Conservation (phyloP, 64 coral and sea anemone genomes). For the Dendronephthya gigantea region DNA sequence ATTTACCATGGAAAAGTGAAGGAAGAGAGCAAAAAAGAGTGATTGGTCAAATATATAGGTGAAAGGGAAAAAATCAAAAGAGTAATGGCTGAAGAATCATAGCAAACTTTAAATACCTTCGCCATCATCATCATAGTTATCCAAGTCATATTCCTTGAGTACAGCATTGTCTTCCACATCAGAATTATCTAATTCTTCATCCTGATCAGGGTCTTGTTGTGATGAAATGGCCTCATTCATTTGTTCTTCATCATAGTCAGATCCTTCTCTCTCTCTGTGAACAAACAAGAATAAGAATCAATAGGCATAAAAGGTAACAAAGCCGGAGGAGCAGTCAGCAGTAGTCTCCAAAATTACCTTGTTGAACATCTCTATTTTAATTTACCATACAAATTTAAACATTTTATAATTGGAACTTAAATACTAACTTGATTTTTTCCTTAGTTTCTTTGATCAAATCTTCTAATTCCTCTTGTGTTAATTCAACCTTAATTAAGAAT, state of each 20-base stretch:
- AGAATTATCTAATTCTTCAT: conserved; percentile 12
- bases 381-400: too few species aligned
- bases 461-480: conserved; percentile 73
- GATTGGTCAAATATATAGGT: too few species aligned
- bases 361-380: too few species aligned
- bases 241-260: neutral
- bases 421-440: conserved; percentile 5
- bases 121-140: conserved; percentile 66
- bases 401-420: neutral
- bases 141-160: conserved; percentile 69
- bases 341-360: too few species aligned
- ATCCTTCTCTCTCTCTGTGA: neutral
- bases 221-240: neutral
- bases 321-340: too few species aligned
- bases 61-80: too few species aligned
- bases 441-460: conserved; percentile 53
- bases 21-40: too few species aligned
- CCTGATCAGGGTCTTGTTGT: conserved; percentile 11
- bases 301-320: too few species aligned
- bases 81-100: neutral
- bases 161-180: conserved; percentile 46
- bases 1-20: too few species aligned
- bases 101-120: conserved; percentile 70
- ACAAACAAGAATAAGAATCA: neutral
- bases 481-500: conserved; percentile 41